Evolutionary conservation across 2,797 vertebrate genomes (phyloP).

Genomic region (Meriones psammophilus): DNA sequence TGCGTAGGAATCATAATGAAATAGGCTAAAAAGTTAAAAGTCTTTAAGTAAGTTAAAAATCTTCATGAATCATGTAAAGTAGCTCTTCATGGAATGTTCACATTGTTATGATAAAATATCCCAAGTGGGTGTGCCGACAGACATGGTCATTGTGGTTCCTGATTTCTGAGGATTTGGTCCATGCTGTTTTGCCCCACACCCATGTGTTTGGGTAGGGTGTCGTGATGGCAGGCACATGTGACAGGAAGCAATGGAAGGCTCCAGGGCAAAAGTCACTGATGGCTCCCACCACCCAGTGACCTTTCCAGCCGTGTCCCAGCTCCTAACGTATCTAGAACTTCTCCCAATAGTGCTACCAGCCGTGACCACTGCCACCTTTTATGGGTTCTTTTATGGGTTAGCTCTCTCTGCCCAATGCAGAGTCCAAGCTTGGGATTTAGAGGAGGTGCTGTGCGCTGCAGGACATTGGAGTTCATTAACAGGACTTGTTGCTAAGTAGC

Average conservation of each 20-base stretch:
- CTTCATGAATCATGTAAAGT: neutral
- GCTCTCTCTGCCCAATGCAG: neutral
- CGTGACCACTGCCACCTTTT: neutral
- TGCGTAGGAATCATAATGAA: neutral
- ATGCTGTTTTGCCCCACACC: neutral
- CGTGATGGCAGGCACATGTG: neutral
- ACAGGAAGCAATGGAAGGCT: neutral
- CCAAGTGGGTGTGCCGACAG: too few species aligned
- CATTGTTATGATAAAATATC: neutral
- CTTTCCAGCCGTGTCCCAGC: neutral
- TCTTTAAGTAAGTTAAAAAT: neutral
- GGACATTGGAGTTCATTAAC: neutral
- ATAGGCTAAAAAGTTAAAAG: neutral
- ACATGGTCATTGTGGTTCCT: neutral
- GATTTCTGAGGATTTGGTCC: neutral
- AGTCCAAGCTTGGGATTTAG: neutral
- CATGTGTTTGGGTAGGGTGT: neutral
- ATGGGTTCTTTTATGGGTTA: neutral
- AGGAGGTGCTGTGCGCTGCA: neutral
- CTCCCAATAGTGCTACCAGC: too few species aligned
- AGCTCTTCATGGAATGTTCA: neutral
- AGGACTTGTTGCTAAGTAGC: neutral
- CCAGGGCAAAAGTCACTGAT: neutral
- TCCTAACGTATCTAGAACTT: neutral
- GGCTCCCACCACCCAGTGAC: neutral